Base-by-base conservation (phyloP, 1,140 invertebrate genomes). In the Panagrolaimus sp. region DNA sequence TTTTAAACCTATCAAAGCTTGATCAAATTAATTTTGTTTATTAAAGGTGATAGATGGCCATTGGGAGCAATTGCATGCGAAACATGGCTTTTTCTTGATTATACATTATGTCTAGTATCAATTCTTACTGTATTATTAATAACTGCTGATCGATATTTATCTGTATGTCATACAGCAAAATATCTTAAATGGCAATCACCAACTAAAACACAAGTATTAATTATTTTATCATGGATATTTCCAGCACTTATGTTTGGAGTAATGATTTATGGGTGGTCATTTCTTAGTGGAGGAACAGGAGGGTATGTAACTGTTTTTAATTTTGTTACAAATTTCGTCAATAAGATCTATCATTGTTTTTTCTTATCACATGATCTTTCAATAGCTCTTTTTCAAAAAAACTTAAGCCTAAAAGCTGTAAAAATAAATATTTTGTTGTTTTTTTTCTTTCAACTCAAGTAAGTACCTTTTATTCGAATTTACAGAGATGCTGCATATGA, bases 41-140 rank as follows among this genome's bases (percentile, higher is more conserved):
- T 64, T 69, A 7, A 47, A 65, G 92, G 91, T 87, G 92, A 93
- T 27, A 91, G 92, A 78, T 99, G 96, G 96, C 91, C 96, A 80
- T 87, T 99, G 48, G 95, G 96, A 20, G 90, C 92, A 8, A 88
- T 98, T 62, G 87, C 97, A 0, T 99, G 96, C 84, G 95, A 99
- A 84, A 87, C 98, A 42, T 99, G 96, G 96, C 87, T 99, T 0
- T 96, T 94, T 0, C 91, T 98, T 13, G 96, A 99, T 85, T 98
- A 98, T 84, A 98, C 96, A 4, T 94, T 98, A 0, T 99, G 96
- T 82, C 86, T 99, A 25, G 94, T 97, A 4, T 98, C 95, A 0
- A 96, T 98, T 84, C 97, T 98, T 83, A 99, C 96, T 0, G 96
- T 99, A 1, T 88, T 99, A 31, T 87, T 98, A 61, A 99, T 99